Evolutionary conservation across 2,888 invertebrate genomes (phyloP), one percentile per base, ranked within the genome.

Genomic region (Hydrotaea cyrtoneurina): DNA sequence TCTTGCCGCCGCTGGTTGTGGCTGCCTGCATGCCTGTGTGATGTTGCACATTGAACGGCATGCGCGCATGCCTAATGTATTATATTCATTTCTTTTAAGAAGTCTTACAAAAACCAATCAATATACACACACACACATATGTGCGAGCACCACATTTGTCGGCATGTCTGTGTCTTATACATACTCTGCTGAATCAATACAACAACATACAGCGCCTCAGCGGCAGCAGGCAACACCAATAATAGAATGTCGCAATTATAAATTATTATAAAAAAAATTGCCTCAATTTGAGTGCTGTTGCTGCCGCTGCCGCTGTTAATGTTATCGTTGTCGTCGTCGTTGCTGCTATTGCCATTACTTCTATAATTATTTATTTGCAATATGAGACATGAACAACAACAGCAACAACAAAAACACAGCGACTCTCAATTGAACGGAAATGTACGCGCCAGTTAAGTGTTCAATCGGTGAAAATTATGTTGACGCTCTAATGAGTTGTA

Each of bases 401-500:
- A 79, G 36, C 62, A 46, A 50, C 31, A 17, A 50, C 78, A 75
- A 69, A 36, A 76, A 23, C 57, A 39, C 23, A 75, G 21, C n/a
- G n/a, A 59, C 26, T 57, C 57, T 26, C 15, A 69, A 78, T 78
- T 86, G 83, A 86, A 82, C 86, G 87, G 87, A 87, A 87, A 86
- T 85, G 86, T 86, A 86, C 83, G 86, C 87, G 86, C 84, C 86
- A 86, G 84, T 86, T 86, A 85, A 86, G 86, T 86, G 82, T 78
- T 83, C 86, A 83, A 83, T 86, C 81, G 86, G 82, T 84, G 84
- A 84, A 86, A 86, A 86, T 86, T 83, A 82, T 86, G 66, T 78
- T 80, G 83, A 81, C 72, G 84, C 81, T 81, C 75, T 84, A 75
- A 80, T 80, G 83, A 79, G 75, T 73, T 74, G 71, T 75, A 39